Base-by-base conservation (phyloP, 2,888 invertebrate species). In the Homarus gammarus region DNA sequence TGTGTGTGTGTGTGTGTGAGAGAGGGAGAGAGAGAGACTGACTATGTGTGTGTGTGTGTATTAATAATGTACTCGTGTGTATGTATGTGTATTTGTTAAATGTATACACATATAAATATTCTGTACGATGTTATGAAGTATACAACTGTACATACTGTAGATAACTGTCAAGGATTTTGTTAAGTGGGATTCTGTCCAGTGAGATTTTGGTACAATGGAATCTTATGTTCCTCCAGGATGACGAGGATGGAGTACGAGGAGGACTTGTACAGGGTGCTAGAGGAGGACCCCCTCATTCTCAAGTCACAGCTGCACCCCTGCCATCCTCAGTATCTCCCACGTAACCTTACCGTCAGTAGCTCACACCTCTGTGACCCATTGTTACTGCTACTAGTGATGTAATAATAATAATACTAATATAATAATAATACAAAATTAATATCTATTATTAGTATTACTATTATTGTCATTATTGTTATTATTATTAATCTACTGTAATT, bases 281-380 rank as follows among this genome's bases (percentile, higher is more conserved):
- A 87, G 49, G 82, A n/a, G 31, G 87, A 87, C 44, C 75, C 73
- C 31, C 22, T 73, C 44, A 78, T 73, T 31, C 73, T 90, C 15
- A 75, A 90, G 40, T 36, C 84, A 12, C 40, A 36, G 31, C 44
- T 87, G 0, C 87, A 87, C 38, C 90, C 90, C 2, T 90, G 90
- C 56, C 75, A 84, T 38, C 49, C 78, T 3, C 10, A 81, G n/a
- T 87, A 84, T 79, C 70, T 90, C 1, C 87, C 84, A 10, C 61
- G 84, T 12, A 87, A 87, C 49, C 15, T 87, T 6, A 87, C 87
- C 18, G 90, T 90, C 38, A 56, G 83, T 87, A 12, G n/a, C n/a
- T n/a, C n/a, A n/a, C n/a, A n/a, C n/a, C n/a, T n/a, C n/a, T n/a
- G n/a, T n/a, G n/a, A n/a, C n/a, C n/a, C n/a, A n/a, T n/a, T n/a